A percentile compares a stretch with the other conserved stretches of the same genome.
Evolutionary conservation across 2,797 vertebrate genomes (phyloP).

Genomic region (Euphonia xanthogaster): DNA sequence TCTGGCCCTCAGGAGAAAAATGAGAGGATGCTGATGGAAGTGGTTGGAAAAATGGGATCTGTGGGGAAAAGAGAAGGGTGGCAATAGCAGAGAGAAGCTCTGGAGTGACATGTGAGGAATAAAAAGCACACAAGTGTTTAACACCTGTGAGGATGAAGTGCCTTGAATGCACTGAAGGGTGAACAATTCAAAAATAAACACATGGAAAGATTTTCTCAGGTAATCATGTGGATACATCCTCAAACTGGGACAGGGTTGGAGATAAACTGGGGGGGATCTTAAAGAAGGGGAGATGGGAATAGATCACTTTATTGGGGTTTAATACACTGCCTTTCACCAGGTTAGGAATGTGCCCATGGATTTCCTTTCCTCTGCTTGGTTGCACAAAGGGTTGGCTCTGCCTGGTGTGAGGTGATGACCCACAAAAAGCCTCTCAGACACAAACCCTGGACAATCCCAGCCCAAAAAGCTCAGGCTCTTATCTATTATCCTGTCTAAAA

Average conservation of each 20-base stretch:
- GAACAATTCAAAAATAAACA: background rate
- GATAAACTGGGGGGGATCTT: background rate
- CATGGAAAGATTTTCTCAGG: background rate
- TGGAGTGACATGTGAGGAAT: background rate
- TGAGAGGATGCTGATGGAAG: background rate
- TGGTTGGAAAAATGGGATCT: background rate
- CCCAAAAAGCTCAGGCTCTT: background rate
- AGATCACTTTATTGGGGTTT: background rate
- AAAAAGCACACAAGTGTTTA: background rate
- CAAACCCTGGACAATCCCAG: fast-evolving
- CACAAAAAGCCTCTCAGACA: background rate
- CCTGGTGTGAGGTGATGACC: background rate
- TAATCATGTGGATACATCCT: background rate
- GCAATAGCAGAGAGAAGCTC: background rate
- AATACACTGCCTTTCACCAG: background rate
- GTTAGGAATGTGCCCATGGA: fast-evolving
- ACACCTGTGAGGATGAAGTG: background rate
- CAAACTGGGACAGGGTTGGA: background rate
- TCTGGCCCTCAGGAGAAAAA: constrained; percentile 7
- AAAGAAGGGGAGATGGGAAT: background rate
- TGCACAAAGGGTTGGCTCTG: fast-evolving
- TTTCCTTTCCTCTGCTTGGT: background rate
- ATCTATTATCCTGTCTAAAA: background rate
- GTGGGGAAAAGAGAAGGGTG: background rate
- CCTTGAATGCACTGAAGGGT: background rate